Evolutionary conservation across 2,113 vertebrate genomes (phyloP), one percentile per base, ranked within the genome.

Genomic region (Acinonyx jubatus): DNA sequence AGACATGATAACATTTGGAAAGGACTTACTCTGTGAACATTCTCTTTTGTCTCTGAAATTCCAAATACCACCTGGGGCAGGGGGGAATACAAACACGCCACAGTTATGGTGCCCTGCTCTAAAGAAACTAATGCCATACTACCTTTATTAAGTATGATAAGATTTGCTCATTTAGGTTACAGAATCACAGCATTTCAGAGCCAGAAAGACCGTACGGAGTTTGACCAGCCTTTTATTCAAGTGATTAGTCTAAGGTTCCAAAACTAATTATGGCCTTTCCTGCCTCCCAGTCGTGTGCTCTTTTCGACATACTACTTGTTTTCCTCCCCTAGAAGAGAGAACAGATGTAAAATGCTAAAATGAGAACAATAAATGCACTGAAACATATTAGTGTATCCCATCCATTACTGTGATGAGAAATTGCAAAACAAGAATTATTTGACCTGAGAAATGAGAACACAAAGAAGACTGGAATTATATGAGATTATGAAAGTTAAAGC

Each of bases 371-470:
- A 95, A 94, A 94, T 63, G 33, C 50, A 97, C 4, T 92, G 48
- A 98, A 96, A 94, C 31, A 19, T 73, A 96, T 63, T 93, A 71
- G 81, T 81, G 80, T 73, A 55, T 23, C 94, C 31, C 79, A 95
- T 97, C 93, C 89, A 88, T 82, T 96, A 97, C 78, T 45, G 36
- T 45, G 63, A 97, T 95, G 94, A 98, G 85, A 97, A 93, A 97
- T 89, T 69, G 57, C 48, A 48, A 95, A 96, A 91, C 29, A 81
- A 96, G 65, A 61, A 88, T 90, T 80, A 97, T 95, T 82, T 95
- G 97, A 95, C 81, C 94, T 98, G 97, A 98, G 97, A 95, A 97
- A 98, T 98, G 98, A 97, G 95, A 98, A 97, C 14, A 83, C 94
- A 98, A 97, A 98, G 90, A 93, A 66, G 97, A 98, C 52, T 2